These are phyloP conservation scores for Heliconius eleuchia DNA, from an alignment of 1,140 invertebrate species.

Conservation along the genomic window DNA sequence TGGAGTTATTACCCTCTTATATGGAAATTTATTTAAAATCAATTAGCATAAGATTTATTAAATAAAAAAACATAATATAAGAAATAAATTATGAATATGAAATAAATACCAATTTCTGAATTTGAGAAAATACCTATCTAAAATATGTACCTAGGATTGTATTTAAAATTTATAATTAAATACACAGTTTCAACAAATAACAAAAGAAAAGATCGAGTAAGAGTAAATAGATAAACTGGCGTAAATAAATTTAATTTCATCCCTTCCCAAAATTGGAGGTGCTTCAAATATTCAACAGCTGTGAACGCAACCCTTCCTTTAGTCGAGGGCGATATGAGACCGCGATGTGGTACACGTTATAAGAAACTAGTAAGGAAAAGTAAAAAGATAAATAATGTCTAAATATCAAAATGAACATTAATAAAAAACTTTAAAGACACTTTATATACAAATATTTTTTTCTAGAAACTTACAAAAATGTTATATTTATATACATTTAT, in stretches of 20 bases:
- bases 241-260: constrained; percentile 80
- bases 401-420: neutral
- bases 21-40: no score
- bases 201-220: constrained; percentile 44
- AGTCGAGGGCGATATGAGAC: constrained; percentile 60
- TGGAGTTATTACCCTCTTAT: neutral
- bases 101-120: neutral
- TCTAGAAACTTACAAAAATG: no score
- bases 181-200: neutral
- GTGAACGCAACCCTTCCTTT: constrained; percentile 76
- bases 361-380: neutral
- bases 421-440: neutral
- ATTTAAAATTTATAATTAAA: neutral
- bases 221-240: constrained; percentile 69
- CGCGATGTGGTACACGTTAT: constrained; percentile 35
- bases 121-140: no score
- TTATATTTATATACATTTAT: no score
- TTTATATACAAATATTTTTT: no score
- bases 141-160: no score
- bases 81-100: no score
- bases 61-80: no score
- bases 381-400: neutral
- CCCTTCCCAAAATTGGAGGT: constrained; percentile 72
- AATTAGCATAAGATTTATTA: no score
- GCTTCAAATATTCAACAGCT: constrained; percentile 77